Percentiles rank a stretch among this genome's conserved stretches.
Evolutionary conservation across 2,797 vertebrate genomes (phyloP).

Genomic region (Enteromius unitaeniatus): DNA sequence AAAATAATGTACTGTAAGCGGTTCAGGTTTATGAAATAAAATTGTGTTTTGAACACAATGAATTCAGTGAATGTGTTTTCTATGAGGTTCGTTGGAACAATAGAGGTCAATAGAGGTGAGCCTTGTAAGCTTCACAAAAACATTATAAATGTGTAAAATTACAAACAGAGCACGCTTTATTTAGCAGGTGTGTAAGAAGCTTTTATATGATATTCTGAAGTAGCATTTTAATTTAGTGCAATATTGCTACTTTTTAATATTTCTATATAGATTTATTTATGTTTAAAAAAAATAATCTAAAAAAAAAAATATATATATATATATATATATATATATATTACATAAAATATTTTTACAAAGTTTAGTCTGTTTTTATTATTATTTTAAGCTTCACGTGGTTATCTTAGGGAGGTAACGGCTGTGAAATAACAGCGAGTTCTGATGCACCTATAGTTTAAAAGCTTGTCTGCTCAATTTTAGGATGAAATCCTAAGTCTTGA

Average conservation of each 20-base stretch:
- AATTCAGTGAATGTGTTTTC: constrained; percentile 10
- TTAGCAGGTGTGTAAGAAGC: no score
- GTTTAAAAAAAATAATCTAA: no score
- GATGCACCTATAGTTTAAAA: background rate
- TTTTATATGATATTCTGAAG: background rate
- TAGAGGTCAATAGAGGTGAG: background rate
- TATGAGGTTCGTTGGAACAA: background rate
- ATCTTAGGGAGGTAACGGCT: background rate
- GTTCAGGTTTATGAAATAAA: constrained; percentile 11
- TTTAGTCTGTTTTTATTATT: no score
- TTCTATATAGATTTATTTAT: background rate
- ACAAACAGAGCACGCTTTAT: background rate
- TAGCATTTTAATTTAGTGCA: background rate
- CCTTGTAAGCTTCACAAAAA: background rate
- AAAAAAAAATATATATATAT: no score
- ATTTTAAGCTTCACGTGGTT: no score
- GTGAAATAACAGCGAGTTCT: background rate
- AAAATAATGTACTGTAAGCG: constrained; percentile 9
- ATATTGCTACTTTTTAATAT: background rate
- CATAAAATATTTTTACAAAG: no score
- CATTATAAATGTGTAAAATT: background rate
- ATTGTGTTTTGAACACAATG: background rate
- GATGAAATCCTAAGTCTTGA: background rate
- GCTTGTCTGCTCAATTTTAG: background rate
- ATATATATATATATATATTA: no score